A percentile compares a stretch with the other conserved stretches of the same genome.
Conservation (phyloP, 2,797 vertebrate genomes). For the Erpetoichthys calabaricus region DNA sequence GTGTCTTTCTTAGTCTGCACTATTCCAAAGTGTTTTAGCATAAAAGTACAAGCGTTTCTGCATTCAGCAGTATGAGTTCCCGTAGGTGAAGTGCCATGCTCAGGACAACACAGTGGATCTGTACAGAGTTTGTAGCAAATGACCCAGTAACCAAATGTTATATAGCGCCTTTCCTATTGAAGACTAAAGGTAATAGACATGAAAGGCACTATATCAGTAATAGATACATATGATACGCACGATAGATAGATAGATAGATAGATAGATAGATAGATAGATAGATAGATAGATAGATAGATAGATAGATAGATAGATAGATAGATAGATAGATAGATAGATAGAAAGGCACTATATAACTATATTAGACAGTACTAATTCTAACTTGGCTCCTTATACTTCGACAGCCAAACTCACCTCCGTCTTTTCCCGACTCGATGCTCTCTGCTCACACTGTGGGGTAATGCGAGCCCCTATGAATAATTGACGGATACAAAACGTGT, state of each 20-base stretch:
- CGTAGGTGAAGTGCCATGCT: too few species aligned
- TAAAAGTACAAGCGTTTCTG: too few species aligned
- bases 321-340: background rate
- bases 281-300: background rate
- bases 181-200: background rate
- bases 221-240: too few species aligned
- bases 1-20: too few species aligned
- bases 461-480: background rate
- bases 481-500: background rate
- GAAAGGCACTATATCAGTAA: background rate
- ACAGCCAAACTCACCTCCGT: background rate
- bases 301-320: background rate
- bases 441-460: background rate
- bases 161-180: too few species aligned
- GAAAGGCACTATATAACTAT: background rate
- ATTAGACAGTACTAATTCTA: background rate
- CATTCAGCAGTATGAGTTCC: too few species aligned
- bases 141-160: too few species aligned
- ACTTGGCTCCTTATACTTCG: background rate
- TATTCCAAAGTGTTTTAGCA: too few species aligned
- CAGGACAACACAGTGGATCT: too few species aligned
- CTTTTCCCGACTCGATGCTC: background rate
- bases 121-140: too few species aligned
- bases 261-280: background rate
- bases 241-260: too few species aligned